Conservation (phyloP, 2,113 vertebrate genomes). For the Lates calcarifer region DNA sequence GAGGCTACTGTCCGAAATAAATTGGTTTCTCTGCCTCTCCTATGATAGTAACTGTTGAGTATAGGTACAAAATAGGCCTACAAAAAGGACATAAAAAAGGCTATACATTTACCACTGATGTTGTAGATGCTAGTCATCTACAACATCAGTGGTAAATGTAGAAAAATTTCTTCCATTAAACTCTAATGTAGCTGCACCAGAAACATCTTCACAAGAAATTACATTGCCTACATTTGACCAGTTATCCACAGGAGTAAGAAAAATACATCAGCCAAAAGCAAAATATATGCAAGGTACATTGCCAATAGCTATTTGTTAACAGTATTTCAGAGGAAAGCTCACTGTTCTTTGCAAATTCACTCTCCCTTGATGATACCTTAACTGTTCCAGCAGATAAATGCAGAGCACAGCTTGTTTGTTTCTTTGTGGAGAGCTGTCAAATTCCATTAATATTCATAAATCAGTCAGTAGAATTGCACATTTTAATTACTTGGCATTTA, state of each 20-base stretch:
- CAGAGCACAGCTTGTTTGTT: conserved; percentile 35
- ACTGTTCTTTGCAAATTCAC: background rate
- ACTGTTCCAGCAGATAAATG: conserved; percentile 46
- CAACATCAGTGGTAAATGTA: too few relatives aligned
- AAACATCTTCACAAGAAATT: background rate
- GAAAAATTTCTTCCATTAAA: background rate
- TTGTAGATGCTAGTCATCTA: background rate
- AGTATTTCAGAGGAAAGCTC: background rate
- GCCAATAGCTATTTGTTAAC: conserved; percentile 11
- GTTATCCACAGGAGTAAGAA: background rate
- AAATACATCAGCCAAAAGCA: background rate
- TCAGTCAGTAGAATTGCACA: conserved; percentile 46
- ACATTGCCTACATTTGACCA: background rate
- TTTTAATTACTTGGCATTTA: conserved; percentile 62
- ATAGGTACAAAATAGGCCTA: conserved; percentile 10
- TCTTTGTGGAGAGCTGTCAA: conserved; percentile 31
- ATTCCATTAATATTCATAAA: conserved; percentile 61
- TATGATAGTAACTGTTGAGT: conserved; percentile 18
- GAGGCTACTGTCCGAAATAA: conserved; percentile 19
- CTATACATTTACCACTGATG: background rate
- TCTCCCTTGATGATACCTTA: conserved; percentile 26
- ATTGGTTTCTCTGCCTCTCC: conserved; percentile 29
- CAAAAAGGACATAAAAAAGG: background rate
- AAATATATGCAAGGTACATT: background rate
- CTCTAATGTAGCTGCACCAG: background rate